These are phyloP conservation scores for Trypoxylus dichotomus DNA, from an alignment of 1,140 invertebrate species.

Conservation along the genomic window DNA sequence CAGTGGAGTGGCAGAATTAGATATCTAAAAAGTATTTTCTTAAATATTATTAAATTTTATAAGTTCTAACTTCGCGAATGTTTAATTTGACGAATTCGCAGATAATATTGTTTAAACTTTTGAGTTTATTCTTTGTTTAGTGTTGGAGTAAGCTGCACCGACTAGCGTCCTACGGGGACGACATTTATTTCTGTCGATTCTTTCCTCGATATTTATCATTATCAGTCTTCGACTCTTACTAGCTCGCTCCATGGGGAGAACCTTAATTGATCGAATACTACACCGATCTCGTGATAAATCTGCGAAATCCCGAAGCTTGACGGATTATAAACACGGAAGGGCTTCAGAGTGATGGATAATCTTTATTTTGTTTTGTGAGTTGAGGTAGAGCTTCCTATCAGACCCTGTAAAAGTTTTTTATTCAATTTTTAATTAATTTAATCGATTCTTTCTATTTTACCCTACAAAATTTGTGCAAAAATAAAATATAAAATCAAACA, in stretches of 20 bases:
- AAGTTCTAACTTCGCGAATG: no score
- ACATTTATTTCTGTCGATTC: constrained; percentile 16
- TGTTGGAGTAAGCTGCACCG: not conserved
- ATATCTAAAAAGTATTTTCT: no score
- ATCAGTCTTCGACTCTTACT: constrained; percentile 15
- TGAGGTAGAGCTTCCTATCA: not conserved
- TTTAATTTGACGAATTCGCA: not conserved
- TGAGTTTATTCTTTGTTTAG: not conserved
- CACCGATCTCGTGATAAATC: constrained; percentile 19
- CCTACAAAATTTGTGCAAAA: no score
- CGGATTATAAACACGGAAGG: constrained; percentile 13
- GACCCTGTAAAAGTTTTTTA: not conserved
- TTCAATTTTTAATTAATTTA: not conserved
- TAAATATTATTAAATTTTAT: no score
- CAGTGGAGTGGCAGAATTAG: no score
- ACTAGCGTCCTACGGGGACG: not conserved
- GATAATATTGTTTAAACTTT: not conserved
- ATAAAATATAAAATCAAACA: no score
- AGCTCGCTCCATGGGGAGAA: not conserved
- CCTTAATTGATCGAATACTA: constrained; percentile 24
- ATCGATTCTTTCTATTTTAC: no score
- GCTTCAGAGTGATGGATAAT: constrained; percentile 3
- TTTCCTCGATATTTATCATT: constrained; percentile 17
- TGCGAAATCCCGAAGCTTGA: constrained; percentile 1
- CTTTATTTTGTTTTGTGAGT: not conserved